phyloP scores from a whole-genome alignment of 2,113 vertebrate species.

The Neotoma lepida region DNA sequence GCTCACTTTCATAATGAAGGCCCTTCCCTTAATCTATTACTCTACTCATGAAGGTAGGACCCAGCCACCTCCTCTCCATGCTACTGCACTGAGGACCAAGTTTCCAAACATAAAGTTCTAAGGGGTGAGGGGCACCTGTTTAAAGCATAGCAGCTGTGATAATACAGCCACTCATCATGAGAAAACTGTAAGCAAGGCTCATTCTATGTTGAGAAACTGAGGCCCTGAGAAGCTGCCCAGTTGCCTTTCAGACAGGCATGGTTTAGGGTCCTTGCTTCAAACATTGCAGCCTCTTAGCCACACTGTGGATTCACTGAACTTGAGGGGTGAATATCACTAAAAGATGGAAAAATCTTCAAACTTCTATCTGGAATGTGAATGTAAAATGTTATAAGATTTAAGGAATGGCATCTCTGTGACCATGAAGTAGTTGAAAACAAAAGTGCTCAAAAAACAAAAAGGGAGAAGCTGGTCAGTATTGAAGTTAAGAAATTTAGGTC shows the following conservation, averaged over 20 bases:
- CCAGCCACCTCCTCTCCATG: not conserved
- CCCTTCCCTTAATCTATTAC: not conserved
- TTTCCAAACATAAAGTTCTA: not conserved
- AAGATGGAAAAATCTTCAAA: not conserved
- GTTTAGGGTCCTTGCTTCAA: not conserved
- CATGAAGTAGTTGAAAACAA: not conserved
- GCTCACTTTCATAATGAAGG: not conserved
- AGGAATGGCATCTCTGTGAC: not conserved
- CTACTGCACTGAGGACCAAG: not conserved
- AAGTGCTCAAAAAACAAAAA: not conserved
- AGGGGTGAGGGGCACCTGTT: not conserved
- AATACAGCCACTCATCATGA: not conserved
- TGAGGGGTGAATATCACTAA: not conserved
- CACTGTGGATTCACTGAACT: not conserved
- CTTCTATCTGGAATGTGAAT: constrained; percentile 12
- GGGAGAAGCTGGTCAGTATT: not conserved
- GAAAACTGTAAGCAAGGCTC: not conserved
- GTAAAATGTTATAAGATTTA: constrained; percentile 13
- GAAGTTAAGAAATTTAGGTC: constrained; percentile 2
- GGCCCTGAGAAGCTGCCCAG: not conserved
- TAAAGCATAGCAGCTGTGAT: not conserved
- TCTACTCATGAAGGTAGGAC: not conserved
- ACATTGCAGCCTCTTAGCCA: not conserved
- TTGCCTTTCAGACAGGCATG: not conserved
- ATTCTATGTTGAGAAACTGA: not conserved